Evolutionary conservation across 2,797 vertebrate genomes (phyloP).

Genomic region (Crocodylus rhombifer): DNA sequence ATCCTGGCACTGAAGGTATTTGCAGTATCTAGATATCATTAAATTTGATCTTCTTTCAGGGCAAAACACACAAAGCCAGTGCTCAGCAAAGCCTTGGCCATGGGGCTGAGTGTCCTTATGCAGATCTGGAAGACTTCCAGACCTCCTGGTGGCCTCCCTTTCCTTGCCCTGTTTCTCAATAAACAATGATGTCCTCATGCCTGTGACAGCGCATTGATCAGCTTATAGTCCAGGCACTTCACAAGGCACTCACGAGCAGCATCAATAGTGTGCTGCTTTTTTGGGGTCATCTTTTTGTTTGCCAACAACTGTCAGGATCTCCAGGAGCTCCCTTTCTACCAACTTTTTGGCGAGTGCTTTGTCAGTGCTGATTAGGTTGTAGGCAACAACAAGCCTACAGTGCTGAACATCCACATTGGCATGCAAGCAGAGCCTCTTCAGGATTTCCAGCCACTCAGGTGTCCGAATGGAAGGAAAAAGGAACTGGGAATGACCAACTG

Average conservation of each 20-base stretch:
- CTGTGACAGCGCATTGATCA: constrained; percentile 91
- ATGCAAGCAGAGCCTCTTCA: constrained; percentile 93
- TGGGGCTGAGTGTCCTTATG: not conserved
- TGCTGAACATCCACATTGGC: constrained; percentile 88
- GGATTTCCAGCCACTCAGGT: constrained; percentile 95
- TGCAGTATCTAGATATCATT: not conserved
- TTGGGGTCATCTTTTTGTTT: constrained; percentile 90
- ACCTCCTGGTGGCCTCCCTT: not conserved
- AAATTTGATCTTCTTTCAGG: not conserved
- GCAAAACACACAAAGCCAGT: not conserved
- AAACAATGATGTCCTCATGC: too few relatives aligned
- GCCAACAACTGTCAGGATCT: constrained; percentile 91
- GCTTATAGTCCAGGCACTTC: constrained; percentile 92
- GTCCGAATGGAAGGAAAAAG: constrained; percentile 80
- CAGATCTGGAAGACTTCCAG: not conserved
- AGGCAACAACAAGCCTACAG: constrained; percentile 90
- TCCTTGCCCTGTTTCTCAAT: not conserved
- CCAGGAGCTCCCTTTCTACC: constrained; percentile 92
- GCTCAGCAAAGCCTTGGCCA: rapidly evolving
- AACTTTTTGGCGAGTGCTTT: constrained; percentile 90
- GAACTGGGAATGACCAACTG: not conserved
- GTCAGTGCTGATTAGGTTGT: constrained; percentile 89
- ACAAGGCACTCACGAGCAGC: constrained; percentile 89
- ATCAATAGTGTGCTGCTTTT: constrained; percentile 85
- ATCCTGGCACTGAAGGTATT: not conserved